Evolutionary conservation across 30 jellyfish, hydroid and myxozoan species (phyloP).

Genomic region (Aurelia coerulea): DNA sequence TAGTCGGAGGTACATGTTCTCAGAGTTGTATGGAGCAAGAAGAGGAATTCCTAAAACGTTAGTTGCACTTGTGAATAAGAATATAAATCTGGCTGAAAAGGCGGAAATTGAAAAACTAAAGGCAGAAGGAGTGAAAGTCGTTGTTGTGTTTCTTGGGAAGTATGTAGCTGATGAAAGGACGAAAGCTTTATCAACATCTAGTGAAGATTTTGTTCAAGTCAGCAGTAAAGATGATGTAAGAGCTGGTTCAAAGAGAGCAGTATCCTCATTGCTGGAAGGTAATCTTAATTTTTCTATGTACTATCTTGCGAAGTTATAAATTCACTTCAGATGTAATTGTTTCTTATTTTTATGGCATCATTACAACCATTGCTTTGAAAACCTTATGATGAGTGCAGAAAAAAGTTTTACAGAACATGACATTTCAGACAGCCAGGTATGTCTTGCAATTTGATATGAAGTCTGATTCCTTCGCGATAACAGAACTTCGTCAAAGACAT

Average conservation of each 20-base stretch:
- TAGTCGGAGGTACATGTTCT: slow-evolving; percentile 51
- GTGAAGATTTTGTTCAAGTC: background rate
- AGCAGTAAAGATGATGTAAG: background rate
- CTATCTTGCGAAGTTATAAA: too few relatives aligned
- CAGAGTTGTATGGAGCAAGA: slow-evolving; percentile 59
- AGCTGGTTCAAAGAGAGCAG: background rate
- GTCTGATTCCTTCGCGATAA: too few relatives aligned
- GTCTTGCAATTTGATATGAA: too few relatives aligned
- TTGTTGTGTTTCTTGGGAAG: slow-evolving; percentile 28
- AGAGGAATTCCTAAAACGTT: slow-evolving; percentile 56
- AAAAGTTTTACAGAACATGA: too few relatives aligned
- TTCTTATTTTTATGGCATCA: too few relatives aligned
- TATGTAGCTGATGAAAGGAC: slow-evolving; percentile 14
- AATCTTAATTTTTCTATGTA: too few relatives aligned
- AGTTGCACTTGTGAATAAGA: slow-evolving; percentile 52
- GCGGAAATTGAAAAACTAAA: slow-evolving; percentile 8
- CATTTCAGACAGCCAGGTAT: too few relatives aligned
- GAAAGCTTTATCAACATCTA: background rate
- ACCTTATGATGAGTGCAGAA: too few relatives aligned
- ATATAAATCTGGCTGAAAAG: background rate
- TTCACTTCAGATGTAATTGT: too few relatives aligned
- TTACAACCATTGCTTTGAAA: too few relatives aligned
- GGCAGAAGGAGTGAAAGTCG: slow-evolving; percentile 21
- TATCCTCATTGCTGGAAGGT: background rate
- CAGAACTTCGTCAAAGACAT: too few relatives aligned